A percentile compares a stretch with the other conserved stretches of the same genome.
Conservation (phyloP, 2,113 vertebrate species). For the Mola mola region DNA sequence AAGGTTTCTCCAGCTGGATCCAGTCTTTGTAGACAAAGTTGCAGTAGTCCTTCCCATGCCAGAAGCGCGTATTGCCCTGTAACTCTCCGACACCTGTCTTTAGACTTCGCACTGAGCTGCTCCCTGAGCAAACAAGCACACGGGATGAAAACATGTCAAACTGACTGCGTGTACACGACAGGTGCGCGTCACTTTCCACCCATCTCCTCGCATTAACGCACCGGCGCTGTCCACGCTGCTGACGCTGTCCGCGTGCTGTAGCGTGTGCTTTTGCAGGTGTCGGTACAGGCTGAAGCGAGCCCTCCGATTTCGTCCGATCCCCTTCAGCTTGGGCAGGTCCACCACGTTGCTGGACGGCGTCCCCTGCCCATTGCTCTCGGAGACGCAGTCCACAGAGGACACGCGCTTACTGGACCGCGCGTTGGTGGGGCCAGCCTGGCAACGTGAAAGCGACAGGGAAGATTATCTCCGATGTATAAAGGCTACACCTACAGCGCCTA, state of each 20-base stretch:
- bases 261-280: slow-evolving; percentile 86
- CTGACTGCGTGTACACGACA: background rate
- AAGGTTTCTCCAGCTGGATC: slow-evolving; percentile 90
- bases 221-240: slow-evolving; percentile 89
- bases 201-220: background rate
- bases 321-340: slow-evolving; percentile 88
- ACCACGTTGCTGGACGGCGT: slow-evolving; percentile 43
- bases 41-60: slow-evolving; percentile 98
- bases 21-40: slow-evolving; percentile 97
- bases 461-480: too few relatives aligned
- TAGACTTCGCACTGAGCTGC: slow-evolving; percentile 86
- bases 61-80: slow-evolving; percentile 93
- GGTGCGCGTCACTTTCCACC: too few relatives aligned
- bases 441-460: background rate
- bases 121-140: slow-evolving; percentile 76
- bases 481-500: too few relatives aligned
- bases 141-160: background rate
- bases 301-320: slow-evolving; percentile 84
- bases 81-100: slow-evolving; percentile 92
- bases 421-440: slow-evolving; percentile 34
- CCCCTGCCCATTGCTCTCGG: slow-evolving; percentile 57
- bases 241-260: slow-evolving; percentile 87
- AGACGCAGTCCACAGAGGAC: slow-evolving; percentile 24
- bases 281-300: slow-evolving; percentile 89
- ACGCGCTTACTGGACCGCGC: slow-evolving; percentile 32